Evolutionary conservation across 2,797 vertebrate genomes (phyloP).

Genomic region (Sebastes itinus): DNA sequence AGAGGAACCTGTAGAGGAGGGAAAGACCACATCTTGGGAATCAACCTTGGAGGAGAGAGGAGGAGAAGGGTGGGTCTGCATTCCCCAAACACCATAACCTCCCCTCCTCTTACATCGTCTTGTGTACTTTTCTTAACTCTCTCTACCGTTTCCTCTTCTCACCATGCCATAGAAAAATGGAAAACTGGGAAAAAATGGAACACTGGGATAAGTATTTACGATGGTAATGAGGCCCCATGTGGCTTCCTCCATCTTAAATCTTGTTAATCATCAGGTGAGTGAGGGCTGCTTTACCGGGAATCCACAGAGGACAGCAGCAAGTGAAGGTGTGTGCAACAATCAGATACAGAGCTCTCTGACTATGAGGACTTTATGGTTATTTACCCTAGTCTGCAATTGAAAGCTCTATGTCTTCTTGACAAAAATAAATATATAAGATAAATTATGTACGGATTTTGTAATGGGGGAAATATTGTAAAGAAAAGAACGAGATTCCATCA

Average conservation of each 20-base stretch:
- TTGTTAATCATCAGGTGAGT: slow-evolving; percentile 78
- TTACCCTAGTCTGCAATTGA: not conserved
- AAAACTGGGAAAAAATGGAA: slow-evolving; percentile 55
- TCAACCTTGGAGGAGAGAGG: slow-evolving; percentile 47
- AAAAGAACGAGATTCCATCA: not conserved
- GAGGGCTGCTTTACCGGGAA: slow-evolving; percentile 60
- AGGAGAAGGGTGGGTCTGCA: slow-evolving; percentile 48
- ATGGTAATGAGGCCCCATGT: slow-evolving; percentile 81
- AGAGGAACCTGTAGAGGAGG: slow-evolving; percentile 59
- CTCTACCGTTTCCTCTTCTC: slow-evolving; percentile 26
- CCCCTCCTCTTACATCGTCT: slow-evolving; percentile 54
- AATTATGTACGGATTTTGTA: not conserved
- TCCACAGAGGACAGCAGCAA: slow-evolving; percentile 64
- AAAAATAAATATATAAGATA: not conserved
- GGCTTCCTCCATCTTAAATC: slow-evolving; percentile 73
- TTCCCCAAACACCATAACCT: slow-evolving; percentile 53
- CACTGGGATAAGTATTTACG: slow-evolving; percentile 71
- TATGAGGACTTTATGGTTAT: not conserved
- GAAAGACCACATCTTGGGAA: slow-evolving; percentile 62
- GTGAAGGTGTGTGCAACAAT: slow-evolving; percentile 48
- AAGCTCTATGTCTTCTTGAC: not conserved
- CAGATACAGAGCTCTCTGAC: slow-evolving; percentile 23
- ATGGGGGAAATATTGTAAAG: not conserved
- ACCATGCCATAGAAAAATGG: slow-evolving; percentile 32
- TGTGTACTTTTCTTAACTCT: slow-evolving; percentile 28